A percentile compares a stretch with the other conserved stretches of the same genome.
Conservation (phyloP, 2,888 invertebrate genomes). For the Mayetiola destructor region DNA sequence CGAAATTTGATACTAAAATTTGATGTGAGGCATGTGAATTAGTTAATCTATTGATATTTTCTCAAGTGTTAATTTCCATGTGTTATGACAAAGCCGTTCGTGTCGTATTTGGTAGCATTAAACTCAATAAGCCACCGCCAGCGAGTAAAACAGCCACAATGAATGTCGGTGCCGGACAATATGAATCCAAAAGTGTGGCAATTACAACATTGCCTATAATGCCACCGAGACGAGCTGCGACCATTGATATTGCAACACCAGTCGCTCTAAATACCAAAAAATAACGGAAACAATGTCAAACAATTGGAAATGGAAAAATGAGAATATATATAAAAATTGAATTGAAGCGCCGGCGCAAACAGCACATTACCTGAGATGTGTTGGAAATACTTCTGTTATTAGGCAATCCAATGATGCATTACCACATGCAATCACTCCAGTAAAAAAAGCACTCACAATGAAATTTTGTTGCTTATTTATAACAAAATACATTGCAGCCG, state of each 20-base stretch:
- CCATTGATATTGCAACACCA: slow-evolving; percentile 81
- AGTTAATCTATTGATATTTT: too few species aligned
- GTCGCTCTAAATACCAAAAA: slow-evolving; percentile 51
- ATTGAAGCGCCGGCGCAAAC: neutral
- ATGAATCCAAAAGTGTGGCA: slow-evolving; percentile 69
- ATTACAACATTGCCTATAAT: slow-evolving; percentile 64
- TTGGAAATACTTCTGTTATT: slow-evolving; percentile 86
- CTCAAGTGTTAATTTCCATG: too few species aligned
- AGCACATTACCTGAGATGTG: slow-evolving; percentile 55
- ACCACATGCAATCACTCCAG: slow-evolving; percentile 76
- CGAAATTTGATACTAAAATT: too few species aligned
- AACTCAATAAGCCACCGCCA: slow-evolving; percentile 74
- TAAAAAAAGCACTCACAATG: slow-evolving; percentile 70
- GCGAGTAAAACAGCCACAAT: slow-evolving; percentile 74
- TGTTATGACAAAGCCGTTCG: slow-evolving; percentile 46
- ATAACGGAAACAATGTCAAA: neutral
- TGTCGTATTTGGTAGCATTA: slow-evolving; percentile 81
- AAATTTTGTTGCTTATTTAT: slow-evolving; percentile 70
- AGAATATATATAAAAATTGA: too few species aligned
- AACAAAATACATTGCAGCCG: slow-evolving; percentile 72
- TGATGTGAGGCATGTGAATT: too few species aligned
- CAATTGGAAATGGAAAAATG: too few species aligned
- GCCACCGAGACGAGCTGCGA: slow-evolving; percentile 76
- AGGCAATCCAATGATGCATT: slow-evolving; percentile 84
- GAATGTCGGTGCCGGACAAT: slow-evolving; percentile 85